Evolutionary conservation across 1,140 invertebrate genomes (phyloP).

Genomic region (Drosophila hydei): DNA sequence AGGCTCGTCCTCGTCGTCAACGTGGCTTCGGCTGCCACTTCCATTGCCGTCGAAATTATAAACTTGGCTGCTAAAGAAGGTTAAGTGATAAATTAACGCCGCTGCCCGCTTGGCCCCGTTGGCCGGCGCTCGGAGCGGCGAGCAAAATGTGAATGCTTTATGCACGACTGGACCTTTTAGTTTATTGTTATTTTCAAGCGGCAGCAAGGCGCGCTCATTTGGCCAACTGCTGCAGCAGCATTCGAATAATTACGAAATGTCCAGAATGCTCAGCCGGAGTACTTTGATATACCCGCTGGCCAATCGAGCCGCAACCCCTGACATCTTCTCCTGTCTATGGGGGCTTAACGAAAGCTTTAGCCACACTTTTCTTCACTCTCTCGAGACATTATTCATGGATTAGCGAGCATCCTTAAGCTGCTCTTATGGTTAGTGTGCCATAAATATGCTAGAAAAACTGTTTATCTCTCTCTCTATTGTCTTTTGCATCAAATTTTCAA

Average conservation of each 20-base stretch:
- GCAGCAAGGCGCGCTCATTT: conserved; percentile 14
- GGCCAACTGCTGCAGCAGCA: conserved; percentile 2
- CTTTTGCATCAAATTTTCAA: too few species aligned
- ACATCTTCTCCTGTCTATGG: not conserved
- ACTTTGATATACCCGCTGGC: conserved; percentile 9
- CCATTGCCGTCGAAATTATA: conserved; percentile 69
- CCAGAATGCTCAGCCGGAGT: not conserved
- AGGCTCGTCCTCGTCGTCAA: conserved; percentile 11
- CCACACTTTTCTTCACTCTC: not conserved
- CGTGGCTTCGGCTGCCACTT: conserved; percentile 38
- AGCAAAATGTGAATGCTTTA: conserved; percentile 65
- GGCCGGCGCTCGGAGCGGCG: conserved; percentile 11
- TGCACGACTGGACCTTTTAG: conserved; percentile 77
- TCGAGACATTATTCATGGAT: not conserved
- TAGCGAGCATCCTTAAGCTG: not conserved
- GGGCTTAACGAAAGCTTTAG: too few species aligned
- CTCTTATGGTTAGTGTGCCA: not conserved
- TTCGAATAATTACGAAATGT: conserved; percentile 40
- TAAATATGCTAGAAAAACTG: not conserved
- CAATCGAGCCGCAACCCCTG: conserved; percentile 8
- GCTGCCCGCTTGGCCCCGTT: conserved; percentile 45
- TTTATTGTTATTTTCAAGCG: conserved; percentile 75
- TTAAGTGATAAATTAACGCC: conserved; percentile 80
- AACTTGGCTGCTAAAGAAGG: conserved; percentile 80
- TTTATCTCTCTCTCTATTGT: too few species aligned